phyloP scores from a whole-genome alignment of 1,140 invertebrate species.

The Bombus affinis region DNA sequence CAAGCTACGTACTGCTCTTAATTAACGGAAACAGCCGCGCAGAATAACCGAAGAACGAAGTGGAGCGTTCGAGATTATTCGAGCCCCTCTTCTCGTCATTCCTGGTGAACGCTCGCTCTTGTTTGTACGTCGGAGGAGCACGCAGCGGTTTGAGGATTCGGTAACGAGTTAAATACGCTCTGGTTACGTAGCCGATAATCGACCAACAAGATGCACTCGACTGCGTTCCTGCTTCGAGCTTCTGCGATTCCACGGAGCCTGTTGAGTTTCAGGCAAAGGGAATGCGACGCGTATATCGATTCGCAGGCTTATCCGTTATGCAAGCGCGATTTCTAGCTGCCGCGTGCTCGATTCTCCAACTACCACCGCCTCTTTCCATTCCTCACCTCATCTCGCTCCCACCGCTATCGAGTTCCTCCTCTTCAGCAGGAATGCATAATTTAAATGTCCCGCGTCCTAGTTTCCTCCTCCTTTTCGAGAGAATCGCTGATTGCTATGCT shows the following conservation, averaged over 20 bases:
- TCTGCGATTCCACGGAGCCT: slow-evolving; percentile 18
- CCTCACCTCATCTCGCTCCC: slow-evolving; percentile 6
- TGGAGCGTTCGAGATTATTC: slow-evolving; percentile 21
- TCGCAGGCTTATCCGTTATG: slow-evolving; percentile 46
- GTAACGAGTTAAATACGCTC: slow-evolving; percentile 47
- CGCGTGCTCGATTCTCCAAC: slow-evolving; percentile 11
- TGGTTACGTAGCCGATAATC: slow-evolving; percentile 50
- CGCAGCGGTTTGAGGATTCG: slow-evolving; percentile 29
- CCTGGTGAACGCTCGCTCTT: background rate
- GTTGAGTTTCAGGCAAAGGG: slow-evolving; percentile 40
- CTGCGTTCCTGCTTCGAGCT: slow-evolving; percentile 23
- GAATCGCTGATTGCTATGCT: slow-evolving; percentile 70
- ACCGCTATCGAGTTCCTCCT: slow-evolving; percentile 46
- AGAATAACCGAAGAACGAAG: slow-evolving; percentile 32
- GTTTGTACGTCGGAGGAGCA: slow-evolving; percentile 2
- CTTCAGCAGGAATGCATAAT: slow-evolving; percentile 70
- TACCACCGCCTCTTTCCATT: slow-evolving; percentile 10
- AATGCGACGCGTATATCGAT: slow-evolving; percentile 55
- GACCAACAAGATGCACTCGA: slow-evolving; percentile 41
- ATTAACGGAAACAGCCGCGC: slow-evolving; percentile 43
- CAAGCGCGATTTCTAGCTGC: slow-evolving; percentile 52
- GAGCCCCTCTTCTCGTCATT: background rate
- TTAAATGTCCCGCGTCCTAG: slow-evolving; percentile 73
- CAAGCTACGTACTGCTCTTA: background rate
- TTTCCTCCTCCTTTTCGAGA: slow-evolving; percentile 61